These are phyloP conservation scores for Siphonodentalium dalli DNA, from an alignment of 2,888 invertebrate species.

Conservation along the genomic window DNA sequence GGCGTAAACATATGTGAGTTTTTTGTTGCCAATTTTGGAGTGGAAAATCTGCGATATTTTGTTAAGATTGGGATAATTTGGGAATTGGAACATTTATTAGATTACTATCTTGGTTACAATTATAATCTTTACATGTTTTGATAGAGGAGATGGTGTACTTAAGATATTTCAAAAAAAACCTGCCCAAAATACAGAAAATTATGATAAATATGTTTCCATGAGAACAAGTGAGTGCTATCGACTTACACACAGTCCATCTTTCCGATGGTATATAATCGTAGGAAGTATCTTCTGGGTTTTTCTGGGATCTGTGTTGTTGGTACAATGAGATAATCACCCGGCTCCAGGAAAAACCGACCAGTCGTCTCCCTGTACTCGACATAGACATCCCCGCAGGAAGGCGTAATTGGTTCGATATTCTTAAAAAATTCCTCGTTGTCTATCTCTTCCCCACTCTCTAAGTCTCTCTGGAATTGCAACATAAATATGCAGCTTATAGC, in stretches of 20 bases:
- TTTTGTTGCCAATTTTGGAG: too few species aligned
- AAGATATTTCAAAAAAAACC: too few species aligned
- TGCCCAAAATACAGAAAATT: too few species aligned
- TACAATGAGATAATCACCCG: conserved; percentile 51
- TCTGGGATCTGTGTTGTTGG: conserved; percentile 45
- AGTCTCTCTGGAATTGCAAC: background rate
- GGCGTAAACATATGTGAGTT: too few species aligned
- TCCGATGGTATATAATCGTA: conserved; percentile 44
- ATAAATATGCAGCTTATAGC: background rate
- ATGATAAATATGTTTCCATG: too few species aligned
- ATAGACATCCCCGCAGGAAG: conserved; percentile 51
- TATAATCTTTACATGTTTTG: too few species aligned
- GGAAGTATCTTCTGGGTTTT: conserved; percentile 40
- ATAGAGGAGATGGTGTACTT: too few species aligned
- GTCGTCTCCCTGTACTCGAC: conserved; percentile 49
- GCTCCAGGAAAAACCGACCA: conserved; percentile 49
- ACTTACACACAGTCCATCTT: conserved; percentile 47
- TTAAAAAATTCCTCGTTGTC: conserved; percentile 38
- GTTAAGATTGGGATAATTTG: too few species aligned
- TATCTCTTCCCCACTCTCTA: background rate
- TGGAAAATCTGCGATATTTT: too few species aligned
- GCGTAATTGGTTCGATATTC: conserved; percentile 47
- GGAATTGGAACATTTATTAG: too few species aligned
- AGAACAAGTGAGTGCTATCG: too few species aligned
- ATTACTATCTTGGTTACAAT: too few species aligned